phyloP scores from a whole-genome alignment of 2,888 invertebrate species.

The Limnephilus rhombicus region DNA sequence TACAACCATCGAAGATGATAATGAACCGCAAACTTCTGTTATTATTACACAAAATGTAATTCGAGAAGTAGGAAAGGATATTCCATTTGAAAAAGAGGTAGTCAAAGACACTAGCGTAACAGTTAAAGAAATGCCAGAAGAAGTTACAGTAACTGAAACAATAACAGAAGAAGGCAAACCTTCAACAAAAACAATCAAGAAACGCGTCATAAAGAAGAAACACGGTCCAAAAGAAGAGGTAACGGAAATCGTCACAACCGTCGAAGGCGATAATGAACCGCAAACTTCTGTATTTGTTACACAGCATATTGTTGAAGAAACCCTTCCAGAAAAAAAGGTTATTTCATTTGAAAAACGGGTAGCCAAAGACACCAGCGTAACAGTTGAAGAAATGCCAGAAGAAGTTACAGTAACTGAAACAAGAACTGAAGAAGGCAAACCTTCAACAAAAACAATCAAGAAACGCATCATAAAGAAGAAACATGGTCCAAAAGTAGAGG shows the following conservation, averaged over 20 bases:
- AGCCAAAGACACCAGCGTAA: no score
- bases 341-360: conserved; percentile 48
- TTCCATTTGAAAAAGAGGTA: not conserved
- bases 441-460: no score
- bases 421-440: no score
- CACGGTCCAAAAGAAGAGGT: conserved; percentile 71
- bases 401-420: no score
- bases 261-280: conserved; percentile 67
- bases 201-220: conserved; percentile 71
- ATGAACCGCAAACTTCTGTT: conserved; percentile 67
- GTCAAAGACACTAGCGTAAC: not conserved
- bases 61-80: conserved; percentile 66
- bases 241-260: conserved; percentile 71
- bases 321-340: conserved; percentile 53
- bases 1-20: conserved; percentile 67
- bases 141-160: conserved; percentile 71
- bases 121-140: conserved; percentile 71
- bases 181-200: conserved; percentile 70
- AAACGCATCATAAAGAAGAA: no score
- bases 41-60: conserved; percentile 65
- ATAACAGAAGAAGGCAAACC: conserved; percentile 66
- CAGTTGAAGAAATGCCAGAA: no score
- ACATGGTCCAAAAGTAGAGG: no score
- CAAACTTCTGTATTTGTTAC: conserved; percentile 67
- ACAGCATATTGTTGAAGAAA: conserved; percentile 68